Base-by-base conservation (phyloP, 2,797 vertebrate genomes). In the Phaenicophaeus curvirostris region DNA sequence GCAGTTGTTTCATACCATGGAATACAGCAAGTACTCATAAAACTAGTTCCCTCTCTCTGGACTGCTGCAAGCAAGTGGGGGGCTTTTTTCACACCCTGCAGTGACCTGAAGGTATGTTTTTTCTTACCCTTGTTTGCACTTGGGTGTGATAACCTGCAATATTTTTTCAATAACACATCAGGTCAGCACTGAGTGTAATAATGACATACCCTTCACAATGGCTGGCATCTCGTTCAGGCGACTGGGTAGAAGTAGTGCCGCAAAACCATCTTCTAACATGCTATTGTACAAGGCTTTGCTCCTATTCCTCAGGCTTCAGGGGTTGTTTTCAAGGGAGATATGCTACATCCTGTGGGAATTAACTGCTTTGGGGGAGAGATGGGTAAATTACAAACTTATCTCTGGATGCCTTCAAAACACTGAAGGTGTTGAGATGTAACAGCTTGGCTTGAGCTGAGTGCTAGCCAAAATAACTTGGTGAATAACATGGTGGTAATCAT, bases 371-470 rank as follows among this genome's bases (percentile, higher is more conserved):
- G 89, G 37, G 67, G 75, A 86, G 82, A 92, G n/a, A 83, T 15
- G 58, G 78, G 89, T 41, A 85, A 94, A 93, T 65, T 90, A 69
- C 87, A 94, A 86, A 86, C n/a, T 57, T 75, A 12, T 4, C 88
- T 76, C 25, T 42, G 8, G 84, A 87, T 31, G 57, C 71, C 95
- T 92, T 95, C 80, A 76, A 91, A 94, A 88, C 44, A 57, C 31
- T 76, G 67, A 88, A 94, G 85, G 92, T 90, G 87, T 94, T 90
- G 85, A 96, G 91, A 91, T 67, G 48, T 91, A 95, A 86, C 93
- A 96, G 87, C 91, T 96, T 95, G 89, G 80, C 72, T 80, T 85
- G 69, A 82, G 61, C 85, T 97, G 87, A 86, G 95, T 67, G 63
- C 77, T 71, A 94, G 94, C 83, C 95, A 95, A 96, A 96, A 94